phyloP scores from a whole-genome alignment of 1,140 invertebrate species.

The Drosophila tsacasi region DNA sequence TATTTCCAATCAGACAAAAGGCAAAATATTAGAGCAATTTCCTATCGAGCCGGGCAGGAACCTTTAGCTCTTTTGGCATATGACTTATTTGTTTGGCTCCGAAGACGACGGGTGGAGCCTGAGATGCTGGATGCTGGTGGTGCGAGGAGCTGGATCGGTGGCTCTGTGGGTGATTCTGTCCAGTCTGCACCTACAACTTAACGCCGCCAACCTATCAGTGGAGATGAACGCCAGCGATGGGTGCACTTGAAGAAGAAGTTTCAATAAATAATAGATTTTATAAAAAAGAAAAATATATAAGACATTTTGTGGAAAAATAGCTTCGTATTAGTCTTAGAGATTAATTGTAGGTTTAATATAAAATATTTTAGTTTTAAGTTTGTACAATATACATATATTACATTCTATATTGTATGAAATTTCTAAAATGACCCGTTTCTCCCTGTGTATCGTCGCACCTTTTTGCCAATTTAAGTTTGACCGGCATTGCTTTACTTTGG shows the following conservation, averaged over 20 bases:
- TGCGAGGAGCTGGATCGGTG: slow-evolving; percentile 28
- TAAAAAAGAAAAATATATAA: background rate
- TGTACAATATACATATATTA: too few relatives aligned
- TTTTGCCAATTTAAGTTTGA: slow-evolving; percentile 72
- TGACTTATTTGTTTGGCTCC: slow-evolving; percentile 74
- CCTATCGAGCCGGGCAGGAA: slow-evolving; percentile 52
- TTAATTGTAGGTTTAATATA: background rate
- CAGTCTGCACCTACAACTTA: slow-evolving; percentile 80
- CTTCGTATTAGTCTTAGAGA: too few relatives aligned
- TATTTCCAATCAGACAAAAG: slow-evolving; percentile 78
- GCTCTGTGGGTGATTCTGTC: slow-evolving; percentile 56
- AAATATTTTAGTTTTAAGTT: too few relatives aligned
- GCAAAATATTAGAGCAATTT: slow-evolving; percentile 81
- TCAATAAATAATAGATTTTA: background rate
- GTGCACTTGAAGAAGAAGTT: slow-evolving; percentile 7
- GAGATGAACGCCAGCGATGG: slow-evolving; percentile 42
- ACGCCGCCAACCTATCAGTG: slow-evolving; percentile 65
- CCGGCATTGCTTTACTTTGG: slow-evolving; percentile 43
- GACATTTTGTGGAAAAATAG: too few relatives aligned
- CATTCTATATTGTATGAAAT: background rate
- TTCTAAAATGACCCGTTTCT: background rate
- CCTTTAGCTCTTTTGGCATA: slow-evolving; percentile 60
- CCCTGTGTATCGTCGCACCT: slow-evolving; percentile 44
- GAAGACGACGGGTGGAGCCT: slow-evolving; percentile 10
- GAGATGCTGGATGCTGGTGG: slow-evolving; percentile 7